phyloP scores from a whole-genome alignment of 2,797 vertebrate species.

The Corythornis leucogaster region DNA sequence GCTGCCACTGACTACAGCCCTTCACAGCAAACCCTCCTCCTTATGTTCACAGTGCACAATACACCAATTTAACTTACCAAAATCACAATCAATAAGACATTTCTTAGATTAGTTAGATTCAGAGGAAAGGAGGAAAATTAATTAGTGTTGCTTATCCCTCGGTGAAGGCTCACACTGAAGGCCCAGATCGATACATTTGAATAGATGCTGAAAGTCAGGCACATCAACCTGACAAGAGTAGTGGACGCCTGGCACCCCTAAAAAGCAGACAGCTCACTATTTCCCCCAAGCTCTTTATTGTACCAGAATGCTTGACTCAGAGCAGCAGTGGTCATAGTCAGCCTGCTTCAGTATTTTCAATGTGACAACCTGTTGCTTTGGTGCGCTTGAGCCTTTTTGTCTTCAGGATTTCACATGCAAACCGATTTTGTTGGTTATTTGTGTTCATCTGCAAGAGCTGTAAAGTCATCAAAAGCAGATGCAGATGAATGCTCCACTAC shows the following conservation, averaged over 20 bases:
- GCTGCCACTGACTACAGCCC: background rate
- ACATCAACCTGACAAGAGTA: background rate
- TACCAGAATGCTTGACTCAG: background rate
- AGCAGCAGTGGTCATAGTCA: background rate
- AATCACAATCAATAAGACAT: background rate
- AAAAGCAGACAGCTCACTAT: background rate
- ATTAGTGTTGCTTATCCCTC: background rate
- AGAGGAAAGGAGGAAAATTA: background rate
- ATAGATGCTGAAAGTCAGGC: background rate
- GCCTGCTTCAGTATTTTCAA: background rate
- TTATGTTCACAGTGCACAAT: background rate
- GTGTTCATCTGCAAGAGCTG: background rate
- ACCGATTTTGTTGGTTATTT: slow-evolving; percentile 12
- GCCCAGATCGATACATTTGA: background rate
- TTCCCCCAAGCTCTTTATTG: background rate
- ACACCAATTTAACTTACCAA: background rate
- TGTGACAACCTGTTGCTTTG: background rate
- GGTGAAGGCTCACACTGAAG: background rate
- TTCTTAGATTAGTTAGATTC: slow-evolving; percentile 10
- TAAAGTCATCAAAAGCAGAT: slow-evolving; percentile 14
- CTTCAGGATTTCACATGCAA: slow-evolving; percentile 3
- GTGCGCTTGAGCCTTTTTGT: background rate
- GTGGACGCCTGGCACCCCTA: background rate
- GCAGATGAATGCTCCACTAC: slow-evolving; percentile 14
- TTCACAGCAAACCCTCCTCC: background rate